Base-by-base conservation (phyloP, 2,888 invertebrate species). In the Actias luna region DNA sequence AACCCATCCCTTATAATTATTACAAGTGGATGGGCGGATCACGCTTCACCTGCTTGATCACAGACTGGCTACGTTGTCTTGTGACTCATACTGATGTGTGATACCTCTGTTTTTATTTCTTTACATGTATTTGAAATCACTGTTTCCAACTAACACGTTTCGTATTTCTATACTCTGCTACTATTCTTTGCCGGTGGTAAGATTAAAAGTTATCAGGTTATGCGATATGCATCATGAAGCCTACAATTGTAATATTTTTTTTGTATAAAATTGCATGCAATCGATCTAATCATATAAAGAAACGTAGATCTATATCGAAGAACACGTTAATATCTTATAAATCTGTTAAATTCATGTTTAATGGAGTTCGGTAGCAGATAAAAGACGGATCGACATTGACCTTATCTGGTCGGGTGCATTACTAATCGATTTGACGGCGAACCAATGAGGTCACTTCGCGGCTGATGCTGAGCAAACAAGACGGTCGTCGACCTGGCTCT, bases 331-430 rank as follows among this genome's bases (percentile, higher is more conserved):
- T 3, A 29, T 2, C 29, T 18, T 29, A 29, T 29, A 29, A 55
- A 55, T 55, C 29, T 27, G 29, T 55, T 29, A 66, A 60, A 70
- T 72, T 69, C 68, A 62, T 42, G 57, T 57, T 2, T 77, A 72
- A 76, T 76, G 69, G 68, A 74, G 79, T 84, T 87, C 89, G 80
- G 89, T 87, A 87, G 89, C 88, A 80, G 82, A 86, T 87, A 82
- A 85, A 85, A 86, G 81, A 79, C 81, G 83, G 82, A 85, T 89
- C 87, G 87, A 84, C 88, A 90, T 88, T 91, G 90, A 90, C 89
- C 90, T 87, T 85, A 87, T 83, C 84, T 82, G 80, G 79, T 80
- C 80, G 70, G 79, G 85, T 83, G 85, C 84, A 83, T 84, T 85
- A 86, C 89, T 83, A 89, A 90, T 91, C 87, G 91, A 88, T 89